Conservation (phyloP, 1,140 invertebrate species). For the Neodiprion lecontei region DNA sequence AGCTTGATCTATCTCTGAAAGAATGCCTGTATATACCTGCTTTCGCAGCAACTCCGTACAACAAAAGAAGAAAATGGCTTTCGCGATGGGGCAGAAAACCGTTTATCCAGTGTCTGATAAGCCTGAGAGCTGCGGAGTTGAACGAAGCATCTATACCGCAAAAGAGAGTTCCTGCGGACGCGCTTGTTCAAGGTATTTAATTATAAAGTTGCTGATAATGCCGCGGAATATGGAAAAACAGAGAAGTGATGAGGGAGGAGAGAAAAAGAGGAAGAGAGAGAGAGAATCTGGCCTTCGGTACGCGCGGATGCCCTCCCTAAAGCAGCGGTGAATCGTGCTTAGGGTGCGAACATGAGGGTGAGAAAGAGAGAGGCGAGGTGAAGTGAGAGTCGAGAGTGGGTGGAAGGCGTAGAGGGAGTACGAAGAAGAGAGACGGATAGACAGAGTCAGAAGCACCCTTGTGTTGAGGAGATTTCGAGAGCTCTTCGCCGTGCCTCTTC, state of each 20-base stretch:
- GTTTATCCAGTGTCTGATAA: slow-evolving; percentile 14
- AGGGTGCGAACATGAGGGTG: slow-evolving; percentile 28
- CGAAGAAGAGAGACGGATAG: slow-evolving; percentile 22
- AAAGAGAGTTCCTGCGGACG: background rate
- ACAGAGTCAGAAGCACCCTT: background rate
- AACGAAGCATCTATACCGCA: background rate
- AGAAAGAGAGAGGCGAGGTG: background rate
- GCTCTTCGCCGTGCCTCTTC: slow-evolving; percentile 34
- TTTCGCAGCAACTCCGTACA: background rate
- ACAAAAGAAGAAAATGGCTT: background rate
- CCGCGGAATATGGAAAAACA: background rate
- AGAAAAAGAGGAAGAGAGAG: slow-evolving; percentile 14
- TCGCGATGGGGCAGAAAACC: background rate
- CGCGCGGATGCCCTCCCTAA: background rate
- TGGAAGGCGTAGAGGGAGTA: background rate
- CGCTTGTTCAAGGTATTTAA: no score
- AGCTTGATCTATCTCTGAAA: no score
- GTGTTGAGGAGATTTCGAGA: slow-evolving; percentile 22
- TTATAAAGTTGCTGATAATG: no score
- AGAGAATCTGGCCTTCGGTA: slow-evolving; percentile 11
- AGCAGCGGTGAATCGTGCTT: background rate
- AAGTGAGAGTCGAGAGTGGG: background rate
- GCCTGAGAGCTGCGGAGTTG: background rate
- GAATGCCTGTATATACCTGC: no score
- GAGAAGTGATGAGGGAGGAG: background rate